Conservation (phyloP, 2,888 invertebrate genomes). For the Tortrix viridana region DNA sequence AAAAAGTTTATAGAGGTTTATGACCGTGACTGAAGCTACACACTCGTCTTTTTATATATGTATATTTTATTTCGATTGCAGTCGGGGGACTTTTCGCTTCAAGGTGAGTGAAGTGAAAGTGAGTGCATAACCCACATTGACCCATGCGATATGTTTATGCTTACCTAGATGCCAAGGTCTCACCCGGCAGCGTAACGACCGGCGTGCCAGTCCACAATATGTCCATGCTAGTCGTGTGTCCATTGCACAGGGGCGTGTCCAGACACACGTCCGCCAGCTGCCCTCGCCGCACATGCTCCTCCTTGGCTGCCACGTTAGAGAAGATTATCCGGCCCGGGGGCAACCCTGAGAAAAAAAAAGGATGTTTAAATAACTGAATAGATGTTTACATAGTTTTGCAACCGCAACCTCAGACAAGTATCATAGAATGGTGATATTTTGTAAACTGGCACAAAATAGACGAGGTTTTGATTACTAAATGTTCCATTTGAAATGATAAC, state of each 20-base stretch:
- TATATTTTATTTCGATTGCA: too few species aligned
- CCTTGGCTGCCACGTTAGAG: conserved; percentile 99
- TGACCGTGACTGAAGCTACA: too few species aligned
- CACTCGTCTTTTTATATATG: too few species aligned
- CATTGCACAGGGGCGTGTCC: conserved; percentile 99
- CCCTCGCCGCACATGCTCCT: conserved; percentile 98
- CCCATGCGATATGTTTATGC: neutral
- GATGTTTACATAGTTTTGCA: neutral
- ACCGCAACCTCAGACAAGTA: neutral
- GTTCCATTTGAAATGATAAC: too few species aligned
- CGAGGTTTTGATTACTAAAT: too few species aligned
- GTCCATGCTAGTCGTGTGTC: conserved; percentile 99
- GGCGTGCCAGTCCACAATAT: conserved; percentile 99
- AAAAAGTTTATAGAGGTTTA: too few species aligned
- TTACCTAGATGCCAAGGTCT: conserved; percentile 89
- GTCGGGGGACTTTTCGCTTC: too few species aligned
- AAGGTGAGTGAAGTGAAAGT: too few species aligned
- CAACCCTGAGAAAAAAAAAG: conserved; percentile 75
- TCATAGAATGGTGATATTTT: neutral
- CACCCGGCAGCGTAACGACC: conserved; percentile 97
- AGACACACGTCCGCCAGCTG: conserved; percentile 99
- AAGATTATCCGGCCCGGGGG: conserved; percentile 94
- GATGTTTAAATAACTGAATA: conserved; percentile 3
- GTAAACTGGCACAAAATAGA: too few species aligned
- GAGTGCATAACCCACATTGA: too few species aligned